phyloP scores from a whole-genome alignment of 2,888 invertebrate species.

The Lasioglossum morio region DNA sequence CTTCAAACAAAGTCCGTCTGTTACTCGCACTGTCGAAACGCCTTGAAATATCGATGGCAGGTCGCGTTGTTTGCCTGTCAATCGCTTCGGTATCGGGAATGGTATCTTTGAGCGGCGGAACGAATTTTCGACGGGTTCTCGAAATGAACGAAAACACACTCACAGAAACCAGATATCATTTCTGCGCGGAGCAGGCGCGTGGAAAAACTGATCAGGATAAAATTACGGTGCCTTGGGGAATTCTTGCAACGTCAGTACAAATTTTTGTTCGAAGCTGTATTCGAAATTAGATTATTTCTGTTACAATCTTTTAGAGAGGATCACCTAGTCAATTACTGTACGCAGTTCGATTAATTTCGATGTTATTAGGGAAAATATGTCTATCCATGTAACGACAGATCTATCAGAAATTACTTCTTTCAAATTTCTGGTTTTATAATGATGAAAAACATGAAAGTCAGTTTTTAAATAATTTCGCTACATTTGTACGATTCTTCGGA shows the following conservation, averaged over 20 bases:
- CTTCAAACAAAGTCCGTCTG: conserved; percentile 32
- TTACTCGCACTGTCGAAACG: conserved; percentile 26
- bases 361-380: no score
- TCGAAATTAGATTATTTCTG: background rate
- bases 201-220: background rate
- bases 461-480: no score
- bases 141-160: background rate
- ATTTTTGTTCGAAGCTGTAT: background rate
- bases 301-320: background rate
- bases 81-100: background rate
- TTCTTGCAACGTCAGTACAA: background rate
- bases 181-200: background rate
- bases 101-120: conserved; percentile 1
- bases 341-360: no score
- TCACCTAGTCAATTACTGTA: background rate
- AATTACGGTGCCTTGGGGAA: background rate
- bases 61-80: conserved; percentile 39
- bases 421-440: background rate
- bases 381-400: no score
- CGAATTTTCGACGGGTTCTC: background rate
- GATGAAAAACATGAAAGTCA: background rate
- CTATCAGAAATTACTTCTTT: no score
- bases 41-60: conserved; percentile 56
- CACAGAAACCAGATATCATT: background rate
- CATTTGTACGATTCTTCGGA: no score